Evolutionary conservation across 2,113 vertebrate species (phyloP).

Genomic region (Thalassarche chlororhynchos): DNA sequence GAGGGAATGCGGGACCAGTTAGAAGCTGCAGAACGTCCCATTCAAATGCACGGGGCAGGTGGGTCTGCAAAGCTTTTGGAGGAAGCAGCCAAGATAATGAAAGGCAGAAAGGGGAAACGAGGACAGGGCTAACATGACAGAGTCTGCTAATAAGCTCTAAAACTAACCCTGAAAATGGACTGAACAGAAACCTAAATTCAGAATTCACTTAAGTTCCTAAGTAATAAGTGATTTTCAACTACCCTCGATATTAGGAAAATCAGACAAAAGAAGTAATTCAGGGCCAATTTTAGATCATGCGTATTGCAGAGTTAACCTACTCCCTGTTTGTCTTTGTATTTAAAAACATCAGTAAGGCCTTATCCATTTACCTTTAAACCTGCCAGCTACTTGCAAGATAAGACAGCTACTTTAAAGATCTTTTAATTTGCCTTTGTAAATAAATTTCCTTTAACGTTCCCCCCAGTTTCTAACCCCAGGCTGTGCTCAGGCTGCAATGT

Average conservation of each 20-base stretch:
- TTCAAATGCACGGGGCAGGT: neutral
- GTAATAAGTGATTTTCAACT: neutral
- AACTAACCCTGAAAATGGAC: neutral
- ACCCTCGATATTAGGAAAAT: neutral
- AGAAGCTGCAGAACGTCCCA: neutral
- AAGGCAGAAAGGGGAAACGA: neutral
- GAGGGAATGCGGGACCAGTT: neutral
- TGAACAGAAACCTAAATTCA: slow-evolving; percentile 2
- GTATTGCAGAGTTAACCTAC: neutral
- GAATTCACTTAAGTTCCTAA: neutral
- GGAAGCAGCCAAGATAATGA: neutral
- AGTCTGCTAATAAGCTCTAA: neutral
- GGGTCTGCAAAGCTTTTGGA: neutral
- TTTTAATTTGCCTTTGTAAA: neutral
- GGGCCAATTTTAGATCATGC: neutral
- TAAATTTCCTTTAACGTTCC: neutral
- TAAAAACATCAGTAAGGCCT: neutral
- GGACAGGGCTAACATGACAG: neutral
- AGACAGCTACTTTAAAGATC: neutral
- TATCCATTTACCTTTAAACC: neutral
- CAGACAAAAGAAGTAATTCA: neutral
- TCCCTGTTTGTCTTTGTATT: neutral
- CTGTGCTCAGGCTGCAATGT: neutral
- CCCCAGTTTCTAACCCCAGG: neutral
- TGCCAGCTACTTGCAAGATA: neutral